Percentiles rank a stretch among this genome's conserved stretches.
phyloP scores from a whole-genome alignment of 2,888 invertebrate species.

The Rosalia funebris region DNA sequence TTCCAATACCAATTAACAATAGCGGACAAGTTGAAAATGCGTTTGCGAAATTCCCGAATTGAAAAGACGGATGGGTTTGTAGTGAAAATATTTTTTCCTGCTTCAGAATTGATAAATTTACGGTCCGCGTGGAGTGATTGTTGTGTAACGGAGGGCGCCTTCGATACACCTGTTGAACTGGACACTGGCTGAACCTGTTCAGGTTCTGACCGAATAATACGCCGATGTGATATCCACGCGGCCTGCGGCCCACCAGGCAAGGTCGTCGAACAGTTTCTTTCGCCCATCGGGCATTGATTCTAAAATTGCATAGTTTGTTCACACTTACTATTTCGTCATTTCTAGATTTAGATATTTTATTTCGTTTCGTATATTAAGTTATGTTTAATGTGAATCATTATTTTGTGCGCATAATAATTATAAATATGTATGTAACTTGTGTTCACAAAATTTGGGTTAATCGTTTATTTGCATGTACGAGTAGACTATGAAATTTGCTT shows the following conservation, averaged over 20 bases:
- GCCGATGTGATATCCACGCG: slow-evolving; percentile 39
- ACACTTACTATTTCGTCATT: slow-evolving; percentile 10
- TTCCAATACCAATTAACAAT: background rate
- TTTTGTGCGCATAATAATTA: too few relatives aligned
- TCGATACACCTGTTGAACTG: slow-evolving; percentile 58
- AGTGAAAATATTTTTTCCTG: slow-evolving; percentile 25
- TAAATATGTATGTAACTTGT: too few relatives aligned
- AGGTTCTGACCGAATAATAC: slow-evolving; percentile 50
- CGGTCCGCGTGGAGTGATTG: slow-evolving; percentile 47
- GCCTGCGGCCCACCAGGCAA: slow-evolving; percentile 28
- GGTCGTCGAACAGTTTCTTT: slow-evolving; percentile 29
- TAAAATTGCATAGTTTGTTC: slow-evolving; percentile 21
- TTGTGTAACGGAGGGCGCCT: slow-evolving; percentile 49
- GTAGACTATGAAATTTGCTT: too few relatives aligned
- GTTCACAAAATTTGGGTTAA: too few relatives aligned
- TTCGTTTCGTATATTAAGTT: background rate
- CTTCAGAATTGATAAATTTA: slow-evolving; percentile 41
- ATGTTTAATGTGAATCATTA: too few relatives aligned
- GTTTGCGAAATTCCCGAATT: background rate
- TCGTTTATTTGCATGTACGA: too few relatives aligned
- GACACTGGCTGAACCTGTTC: slow-evolving; percentile 54
- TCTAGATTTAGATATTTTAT: background rate
- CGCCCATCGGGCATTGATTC: slow-evolving; percentile 22
- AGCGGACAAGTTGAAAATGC: background rate
- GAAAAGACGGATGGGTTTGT: slow-evolving; percentile 20